These are phyloP conservation scores for Drosophila gaucha DNA, from an alignment of 2,888 invertebrate species.

Conservation along the genomic window DNA sequence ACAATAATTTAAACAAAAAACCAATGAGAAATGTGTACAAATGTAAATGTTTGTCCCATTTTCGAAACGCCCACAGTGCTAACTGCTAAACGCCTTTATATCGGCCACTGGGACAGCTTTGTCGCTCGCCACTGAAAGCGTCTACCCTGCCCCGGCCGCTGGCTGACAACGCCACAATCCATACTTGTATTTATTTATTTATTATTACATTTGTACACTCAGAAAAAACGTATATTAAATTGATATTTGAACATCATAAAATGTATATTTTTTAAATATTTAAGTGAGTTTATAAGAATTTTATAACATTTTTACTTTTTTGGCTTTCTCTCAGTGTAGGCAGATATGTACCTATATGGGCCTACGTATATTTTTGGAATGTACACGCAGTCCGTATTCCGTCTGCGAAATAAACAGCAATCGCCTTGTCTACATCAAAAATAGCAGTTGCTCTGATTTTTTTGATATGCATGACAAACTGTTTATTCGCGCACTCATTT, in stretches of 20 bases:
- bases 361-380: slow-evolving; percentile 44
- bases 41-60: slow-evolving; percentile 55
- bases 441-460: slow-evolving; percentile 52
- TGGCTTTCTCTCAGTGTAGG: neutral
- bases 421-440: slow-evolving; percentile 28
- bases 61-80: slow-evolving; percentile 63
- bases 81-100: slow-evolving; percentile 53
- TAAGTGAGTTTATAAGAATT: neutral
- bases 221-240: no score
- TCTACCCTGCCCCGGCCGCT: slow-evolving; percentile 2
- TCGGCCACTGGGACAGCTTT: slow-evolving; percentile 54
- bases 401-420: slow-evolving; percentile 42
- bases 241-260: no score
- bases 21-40: slow-evolving; percentile 18
- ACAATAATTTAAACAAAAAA: slow-evolving; percentile 36
- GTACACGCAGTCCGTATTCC: slow-evolving; percentile 29
- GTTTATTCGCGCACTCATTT: slow-evolving; percentile 29
- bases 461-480: slow-evolving; percentile 70
- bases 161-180: slow-evolving; percentile 14
- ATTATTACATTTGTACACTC: slow-evolving; percentile 25
- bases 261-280: no score
- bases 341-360: slow-evolving; percentile 22
- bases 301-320: neutral
- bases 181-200: slow-evolving; percentile 48
- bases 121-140: slow-evolving; percentile 18